Conservation (phyloP, 2,797 vertebrate genomes). For the Sylvilagus floridanus region DNA sequence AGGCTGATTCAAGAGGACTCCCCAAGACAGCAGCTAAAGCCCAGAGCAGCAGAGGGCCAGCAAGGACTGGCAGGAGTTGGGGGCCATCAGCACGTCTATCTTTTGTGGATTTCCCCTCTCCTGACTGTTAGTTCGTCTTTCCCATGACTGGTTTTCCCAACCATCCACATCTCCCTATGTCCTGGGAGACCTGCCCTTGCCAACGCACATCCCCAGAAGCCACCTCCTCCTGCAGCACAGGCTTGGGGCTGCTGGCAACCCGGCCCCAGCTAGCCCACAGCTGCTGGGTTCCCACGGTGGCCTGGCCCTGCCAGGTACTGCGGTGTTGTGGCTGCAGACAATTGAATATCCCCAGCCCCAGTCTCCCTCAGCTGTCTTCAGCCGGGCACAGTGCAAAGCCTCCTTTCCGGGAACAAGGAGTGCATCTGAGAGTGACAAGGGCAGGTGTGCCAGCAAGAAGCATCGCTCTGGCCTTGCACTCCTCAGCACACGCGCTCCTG, state of each 20-base stretch:
- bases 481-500: not conserved
- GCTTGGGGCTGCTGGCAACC: not conserved
- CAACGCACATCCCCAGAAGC: not conserved
- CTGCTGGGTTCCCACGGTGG: accelerated
- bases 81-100: accelerated
- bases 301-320: accelerated
- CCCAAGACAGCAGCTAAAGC: no score
- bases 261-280: not conserved
- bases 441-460: not conserved
- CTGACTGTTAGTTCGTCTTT: not conserved
- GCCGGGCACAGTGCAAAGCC: not conserved
- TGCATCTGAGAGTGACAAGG: not conserved
- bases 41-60: not conserved
- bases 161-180: not conserved
- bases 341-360: accelerated
- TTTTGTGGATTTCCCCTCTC: not conserved
- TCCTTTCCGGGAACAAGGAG: not conserved
- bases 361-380: not conserved
- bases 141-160: not conserved
- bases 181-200: not conserved
- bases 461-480: not conserved
- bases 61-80: not conserved
- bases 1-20: not conserved
- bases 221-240: not conserved
- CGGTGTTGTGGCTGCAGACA: not conserved